phyloP scores from a whole-genome alignment of 2,113 vertebrate genomes.

The Sorex araneus region DNA sequence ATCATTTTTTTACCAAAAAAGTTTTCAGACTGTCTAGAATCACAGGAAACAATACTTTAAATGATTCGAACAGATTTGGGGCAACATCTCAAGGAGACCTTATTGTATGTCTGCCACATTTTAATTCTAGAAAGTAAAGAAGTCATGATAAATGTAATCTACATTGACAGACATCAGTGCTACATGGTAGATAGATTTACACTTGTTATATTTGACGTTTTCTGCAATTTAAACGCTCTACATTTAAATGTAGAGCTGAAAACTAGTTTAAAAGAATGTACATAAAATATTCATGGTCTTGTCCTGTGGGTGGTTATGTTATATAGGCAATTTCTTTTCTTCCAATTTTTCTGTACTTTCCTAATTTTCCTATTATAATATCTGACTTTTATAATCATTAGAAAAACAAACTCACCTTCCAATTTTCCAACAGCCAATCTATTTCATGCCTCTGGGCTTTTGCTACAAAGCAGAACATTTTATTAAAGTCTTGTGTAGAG shows the following conservation, averaged over 20 bases:
- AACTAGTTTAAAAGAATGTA: neutral
- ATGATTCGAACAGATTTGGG: too few relatives aligned
- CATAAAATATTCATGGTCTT: neutral
- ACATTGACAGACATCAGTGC: neutral
- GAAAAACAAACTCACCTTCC: constrained; percentile 13
- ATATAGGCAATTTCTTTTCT: constrained; percentile 15
- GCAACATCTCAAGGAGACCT: accelerated
- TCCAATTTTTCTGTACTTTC: neutral
- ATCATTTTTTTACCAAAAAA: neutral
- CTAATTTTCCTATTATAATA: constrained; percentile 33
- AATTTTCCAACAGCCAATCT: constrained; percentile 9
- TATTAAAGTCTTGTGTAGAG: neutral
- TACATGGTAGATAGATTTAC: neutral
- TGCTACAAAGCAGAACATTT: neutral
- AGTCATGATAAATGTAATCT: neutral
- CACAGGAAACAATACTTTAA: neutral
- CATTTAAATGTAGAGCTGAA: neutral
- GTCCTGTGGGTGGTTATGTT: neutral
- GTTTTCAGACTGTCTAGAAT: neutral
- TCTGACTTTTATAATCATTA: constrained; percentile 25
- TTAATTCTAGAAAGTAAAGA: constrained; percentile 19
- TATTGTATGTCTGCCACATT: neutral
- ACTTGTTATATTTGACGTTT: neutral
- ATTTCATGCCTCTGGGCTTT: constrained; percentile 25
- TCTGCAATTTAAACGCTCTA: neutral